Base-by-base conservation (phyloP, 1,140 invertebrate genomes). In the Ceratosolen fusciceps region DNA sequence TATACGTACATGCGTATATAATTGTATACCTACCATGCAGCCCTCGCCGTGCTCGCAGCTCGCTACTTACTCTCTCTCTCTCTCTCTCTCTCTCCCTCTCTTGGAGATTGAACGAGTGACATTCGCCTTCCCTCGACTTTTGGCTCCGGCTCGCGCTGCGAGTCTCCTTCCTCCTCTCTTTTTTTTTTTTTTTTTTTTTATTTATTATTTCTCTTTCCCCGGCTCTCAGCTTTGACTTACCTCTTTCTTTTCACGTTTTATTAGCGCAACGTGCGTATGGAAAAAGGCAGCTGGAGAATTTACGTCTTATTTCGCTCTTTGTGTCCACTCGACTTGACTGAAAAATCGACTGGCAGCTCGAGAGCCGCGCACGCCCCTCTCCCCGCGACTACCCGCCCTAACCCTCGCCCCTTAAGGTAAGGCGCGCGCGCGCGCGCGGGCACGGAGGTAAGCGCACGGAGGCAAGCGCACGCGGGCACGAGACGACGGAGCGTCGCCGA, bases 241-340 rank as follows among this genome's bases (percentile, higher is more conserved):
- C 49, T 74, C 52, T 74, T 62, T 72, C 65, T 71, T 71, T 76
- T 76, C 73, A 76, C 73, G 26, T 71, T 76, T 71, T 75, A 80
- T 80, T 75, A 72, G 54, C 52, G 39, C 12, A 19, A 1, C 2
- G 54, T 29, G 24, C 14, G 67, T 49, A 26, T 31, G 29, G 47
- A 74, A 76, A 79, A 80, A 72, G 67, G 65, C 71, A 74, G 79
- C 67, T 76, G 79, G 52, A 67, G 39, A 52, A 16, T 34, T 43
- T 24, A 71, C 24, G 73, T 47, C 31, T 73, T 71, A 58, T 39
- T 72, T 67, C 62, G 31, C 10, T 31, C 21, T 56, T 39, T 29
- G 67, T 5, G 67, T n/a, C 76, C 74, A 71, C 65, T 78, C 58
- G 60, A 62, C 37, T 60, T 70, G 67, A 70, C 34, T 68, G 65